Evolutionary conservation across 2,888 invertebrate genomes (phyloP), one percentile per base, ranked within the genome.

Genomic region (Melanchra persicariae): DNA sequence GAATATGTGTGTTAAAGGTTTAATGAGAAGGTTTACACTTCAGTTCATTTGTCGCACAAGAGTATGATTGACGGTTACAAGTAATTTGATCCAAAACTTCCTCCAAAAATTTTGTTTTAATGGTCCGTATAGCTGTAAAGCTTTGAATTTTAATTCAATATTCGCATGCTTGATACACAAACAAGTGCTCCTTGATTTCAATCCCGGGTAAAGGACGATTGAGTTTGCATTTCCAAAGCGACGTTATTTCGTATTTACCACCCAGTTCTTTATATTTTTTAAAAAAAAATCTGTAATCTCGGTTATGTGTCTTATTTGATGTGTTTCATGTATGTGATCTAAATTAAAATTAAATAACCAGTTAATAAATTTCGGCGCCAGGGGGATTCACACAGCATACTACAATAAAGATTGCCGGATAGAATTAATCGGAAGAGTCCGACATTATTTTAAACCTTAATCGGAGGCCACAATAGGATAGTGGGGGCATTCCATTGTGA

Each of bases 141-240:
- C 58, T 43, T 58, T 40, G 3, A 4, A 58, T 43, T 43, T 43
- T 43, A 58, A 5, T 4, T 59, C n/a, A 47, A 45, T 30, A 59
- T 59, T 59, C 10, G 26, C 45, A 26, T 59, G 60, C 5, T 60
- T 60, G 30, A 43, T 43, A 43, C 43, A 43, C 5, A 43, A 17
- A 43, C 17, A 43, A 2, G 40, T 40, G 4, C 15, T 55, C 10
- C 55, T 55, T 55, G 34, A 55, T 0, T 55, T 59, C 59, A 30
- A 19, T 59, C 5, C 12, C 45, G 59, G 43, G n/a, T 45, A 45
- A 9, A 34, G 5, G 24, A 59, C 30, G 30, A 26, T 45, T 19
- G 59, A n/a, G 59, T 10, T 59, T 59, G 26, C 45, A 59, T 59
- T 59, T 59, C 24, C 45, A 59, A 17, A 59, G 26, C 26, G 45